Evolutionary conservation across 2,797 vertebrate genomes (phyloP), one percentile per base, ranked within the genome.

Genomic region (Sebastes diploproa): DNA sequence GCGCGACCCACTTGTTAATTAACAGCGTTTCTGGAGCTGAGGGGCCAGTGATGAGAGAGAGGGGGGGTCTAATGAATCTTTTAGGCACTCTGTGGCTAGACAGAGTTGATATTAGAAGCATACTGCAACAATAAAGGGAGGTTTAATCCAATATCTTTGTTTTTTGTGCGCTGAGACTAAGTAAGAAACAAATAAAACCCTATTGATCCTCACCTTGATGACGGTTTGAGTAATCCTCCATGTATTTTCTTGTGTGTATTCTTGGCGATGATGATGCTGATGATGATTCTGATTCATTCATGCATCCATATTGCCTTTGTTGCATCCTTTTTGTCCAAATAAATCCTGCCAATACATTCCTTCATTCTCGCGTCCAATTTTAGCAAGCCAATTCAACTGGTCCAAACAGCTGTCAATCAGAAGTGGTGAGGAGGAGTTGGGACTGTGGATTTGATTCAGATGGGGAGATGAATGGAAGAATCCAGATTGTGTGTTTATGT

Each of bases 1-100:
- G 52, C 60, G 55, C 84, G 60, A 88, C 86, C 79, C 63, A 73
- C 86, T 81, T 89, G 85, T 88, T 92, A 90, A 93, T 93, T 91
- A 91, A 92, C 90, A 88, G 7, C 62, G 61, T 64, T 80, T 88
- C 58, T 81, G 76, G 72, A 86, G 86, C 83, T 50, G 75, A 85
- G 82, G 81, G 81, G 72, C 74, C 81, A 22, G 23, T 66, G 79
- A 69, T 71, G 72, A 62, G 46, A n/a, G 36, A 8, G 30, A 20
- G n/a, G 34, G 59, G 27, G 77, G 46, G 36, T 42, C 20, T 81
- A 88, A 89, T 80, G 74, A 66, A 59, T 77, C 75, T 83, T 63
- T 73, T 16, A 5, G 66, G 34, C 58, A 25, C 77, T 80, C 64
- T 55, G 20, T 32, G 38, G 16, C 55, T 20, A 29, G 10, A 80